These are phyloP conservation scores for Diplolepis rosae DNA, from an alignment of 2,888 invertebrate species.

Conservation along the genomic window DNA sequence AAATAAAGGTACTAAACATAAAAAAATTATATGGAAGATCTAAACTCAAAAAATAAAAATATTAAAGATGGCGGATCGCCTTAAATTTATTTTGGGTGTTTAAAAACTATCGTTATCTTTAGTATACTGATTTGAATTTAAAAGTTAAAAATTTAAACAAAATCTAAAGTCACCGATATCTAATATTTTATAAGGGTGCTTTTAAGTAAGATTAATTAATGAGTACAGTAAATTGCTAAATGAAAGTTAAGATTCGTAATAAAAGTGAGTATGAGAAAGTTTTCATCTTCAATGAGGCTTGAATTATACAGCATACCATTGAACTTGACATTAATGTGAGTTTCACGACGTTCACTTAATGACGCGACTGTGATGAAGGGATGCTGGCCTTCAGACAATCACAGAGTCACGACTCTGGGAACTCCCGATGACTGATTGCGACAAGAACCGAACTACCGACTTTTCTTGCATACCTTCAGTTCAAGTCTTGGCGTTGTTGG, in stretches of 20 bases:
- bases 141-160: too few species aligned
- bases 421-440: conserved; percentile 57
- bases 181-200: too few species aligned
- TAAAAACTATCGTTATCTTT: too few species aligned
- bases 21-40: too few species aligned
- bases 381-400: conserved; percentile 36
- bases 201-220: too few species aligned
- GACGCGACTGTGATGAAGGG: conserved; percentile 37
- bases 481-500: neutral
- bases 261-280: conserved; percentile 11
- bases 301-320: conserved; percentile 33
- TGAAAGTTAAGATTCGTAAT: neutral
- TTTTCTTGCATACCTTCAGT: conserved; percentile 7
- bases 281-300: neutral
- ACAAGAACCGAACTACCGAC: conserved; percentile 51
- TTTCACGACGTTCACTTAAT: conserved; percentile 37
- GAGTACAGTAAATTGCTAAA: too few species aligned
- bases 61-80: too few species aligned
- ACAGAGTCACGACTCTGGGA: conserved; percentile 45
- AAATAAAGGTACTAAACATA: too few species aligned
- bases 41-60: too few species aligned
- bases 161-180: too few species aligned
- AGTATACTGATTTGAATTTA: too few species aligned
- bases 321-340: conserved; percentile 42
- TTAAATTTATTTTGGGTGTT: too few species aligned